These are phyloP conservation scores for Parasteatoda lunata DNA, from an alignment of 2,888 invertebrate species.

Conservation along the genomic window DNA sequence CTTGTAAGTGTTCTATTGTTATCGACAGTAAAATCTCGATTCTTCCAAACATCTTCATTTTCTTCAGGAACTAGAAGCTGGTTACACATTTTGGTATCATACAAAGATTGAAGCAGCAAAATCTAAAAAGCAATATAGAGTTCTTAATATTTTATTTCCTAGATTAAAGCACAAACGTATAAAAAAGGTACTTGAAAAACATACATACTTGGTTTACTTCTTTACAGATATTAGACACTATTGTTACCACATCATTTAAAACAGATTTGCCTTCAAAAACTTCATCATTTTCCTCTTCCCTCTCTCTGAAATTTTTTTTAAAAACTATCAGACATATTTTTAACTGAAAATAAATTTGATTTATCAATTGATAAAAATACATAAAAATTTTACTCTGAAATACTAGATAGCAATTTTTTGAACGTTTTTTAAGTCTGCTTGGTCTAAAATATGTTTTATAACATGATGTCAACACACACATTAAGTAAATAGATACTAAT, in stretches of 20 bases:
- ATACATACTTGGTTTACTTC: conserved; percentile 78
- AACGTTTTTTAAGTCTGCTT: too few relatives aligned
- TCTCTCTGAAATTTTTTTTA: conserved; percentile 70
- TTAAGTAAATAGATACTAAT: too few relatives aligned
- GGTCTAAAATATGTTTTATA: too few relatives aligned
- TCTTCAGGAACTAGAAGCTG: conserved; percentile 81
- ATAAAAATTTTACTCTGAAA: too few relatives aligned
- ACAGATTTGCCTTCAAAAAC: conserved; percentile 72
- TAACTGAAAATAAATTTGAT: too few relatives aligned
- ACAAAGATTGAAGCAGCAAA: conserved; percentile 81
- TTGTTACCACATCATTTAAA: conserved; percentile 76
- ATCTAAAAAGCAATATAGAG: conserved; percentile 75
- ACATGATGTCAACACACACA: too few relatives aligned
- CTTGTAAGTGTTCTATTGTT: conserved; percentile 19
- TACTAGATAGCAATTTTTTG: too few relatives aligned
- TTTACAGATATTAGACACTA: conserved; percentile 79
- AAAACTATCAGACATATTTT: too few relatives aligned
- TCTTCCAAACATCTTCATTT: conserved; percentile 76
- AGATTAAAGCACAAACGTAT: neutral
- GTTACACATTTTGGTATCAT: conserved; percentile 81
- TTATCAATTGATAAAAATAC: too few relatives aligned
- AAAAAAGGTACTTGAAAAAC: neutral
- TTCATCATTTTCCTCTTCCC: conserved; percentile 71
- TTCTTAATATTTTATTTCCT: neutral
- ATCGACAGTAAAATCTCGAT: conserved; percentile 65